Conservation (phyloP, 1,140 invertebrate species). For the Chrysoperla carnea region DNA sequence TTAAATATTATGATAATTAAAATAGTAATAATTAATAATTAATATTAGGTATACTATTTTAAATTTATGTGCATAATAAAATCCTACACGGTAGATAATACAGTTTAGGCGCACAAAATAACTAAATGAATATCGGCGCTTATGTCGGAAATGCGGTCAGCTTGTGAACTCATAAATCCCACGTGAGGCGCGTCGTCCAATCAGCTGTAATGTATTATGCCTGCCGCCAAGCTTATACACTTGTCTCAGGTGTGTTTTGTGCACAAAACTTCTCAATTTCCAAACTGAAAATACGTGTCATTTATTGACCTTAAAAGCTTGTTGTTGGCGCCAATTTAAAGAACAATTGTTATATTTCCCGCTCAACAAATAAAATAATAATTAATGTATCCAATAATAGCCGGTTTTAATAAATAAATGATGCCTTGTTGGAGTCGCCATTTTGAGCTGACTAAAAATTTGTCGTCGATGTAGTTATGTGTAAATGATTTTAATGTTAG, state of each 20-base stretch:
- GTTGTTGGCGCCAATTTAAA: conserved; percentile 6
- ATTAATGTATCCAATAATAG: conserved; percentile 1
- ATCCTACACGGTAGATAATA: too few species aligned
- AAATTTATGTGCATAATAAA: too few species aligned
- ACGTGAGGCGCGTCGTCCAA: conserved; percentile 29
- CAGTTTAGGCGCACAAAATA: background rate
- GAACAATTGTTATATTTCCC: conserved; percentile 10
- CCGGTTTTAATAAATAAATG: conserved; percentile 18
- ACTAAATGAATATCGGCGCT: background rate
- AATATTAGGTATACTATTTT: too few species aligned
- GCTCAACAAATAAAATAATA: conserved; percentile 1
- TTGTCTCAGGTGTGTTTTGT: conserved; percentile 19
- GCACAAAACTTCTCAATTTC: conserved; percentile 29
- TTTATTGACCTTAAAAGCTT: conserved; percentile 4
- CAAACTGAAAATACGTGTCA: conserved; percentile 13
- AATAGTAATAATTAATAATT: too few species aligned
- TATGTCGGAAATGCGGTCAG: conserved; percentile 4
- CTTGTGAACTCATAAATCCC: conserved; percentile 14
- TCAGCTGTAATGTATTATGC: conserved; percentile 34
- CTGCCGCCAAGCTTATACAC: conserved; percentile 37
- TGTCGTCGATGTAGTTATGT: conserved; percentile 19
- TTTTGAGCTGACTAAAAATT: conserved; percentile 28
- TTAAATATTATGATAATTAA: too few species aligned
- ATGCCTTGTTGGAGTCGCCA: conserved; percentile 31
- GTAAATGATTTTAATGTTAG: conserved; percentile 21